phyloP scores from a whole-genome alignment of 2,888 invertebrate genomes.

The Drosophila imparisetae region DNA sequence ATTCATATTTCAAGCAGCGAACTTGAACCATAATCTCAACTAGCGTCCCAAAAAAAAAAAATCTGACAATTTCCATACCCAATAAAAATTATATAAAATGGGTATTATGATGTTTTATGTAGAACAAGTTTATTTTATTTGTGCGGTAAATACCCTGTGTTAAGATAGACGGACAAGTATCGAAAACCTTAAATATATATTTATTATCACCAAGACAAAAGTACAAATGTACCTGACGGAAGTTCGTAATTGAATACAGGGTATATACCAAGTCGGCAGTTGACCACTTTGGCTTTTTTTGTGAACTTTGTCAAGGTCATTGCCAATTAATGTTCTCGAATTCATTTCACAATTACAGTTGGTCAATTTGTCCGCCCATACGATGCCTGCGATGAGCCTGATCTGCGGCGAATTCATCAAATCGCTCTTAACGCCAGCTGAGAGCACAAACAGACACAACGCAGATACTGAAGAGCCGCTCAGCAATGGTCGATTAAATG shows the following conservation, averaged over 20 bases:
- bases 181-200: neutral
- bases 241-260: neutral
- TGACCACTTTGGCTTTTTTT: neutral
- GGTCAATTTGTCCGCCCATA: slow-evolving; percentile 83
- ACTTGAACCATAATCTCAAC: slow-evolving; percentile 68
- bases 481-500: slow-evolving; percentile 61
- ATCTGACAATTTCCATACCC: slow-evolving; percentile 1
- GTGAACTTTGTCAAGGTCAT: slow-evolving; percentile 68
- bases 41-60: slow-evolving; percentile 40
- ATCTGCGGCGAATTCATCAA: slow-evolving; percentile 82
- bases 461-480: slow-evolving; percentile 13
- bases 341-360: slow-evolving; percentile 75
- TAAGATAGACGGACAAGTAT: neutral
- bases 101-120: neutral
- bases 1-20: slow-evolving; percentile 51
- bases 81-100: neutral
- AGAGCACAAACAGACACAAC: slow-evolving; percentile 26
- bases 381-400: slow-evolving; percentile 83
- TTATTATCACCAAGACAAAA: neutral
- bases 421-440: slow-evolving; percentile 73
- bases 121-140: neutral
- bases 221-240: neutral
- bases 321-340: slow-evolving; percentile 60
- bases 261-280: neutral
- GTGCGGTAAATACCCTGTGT: neutral